phyloP scores from a whole-genome alignment of 1,140 invertebrate genomes.

The Octopus bimaculoides region DNA sequence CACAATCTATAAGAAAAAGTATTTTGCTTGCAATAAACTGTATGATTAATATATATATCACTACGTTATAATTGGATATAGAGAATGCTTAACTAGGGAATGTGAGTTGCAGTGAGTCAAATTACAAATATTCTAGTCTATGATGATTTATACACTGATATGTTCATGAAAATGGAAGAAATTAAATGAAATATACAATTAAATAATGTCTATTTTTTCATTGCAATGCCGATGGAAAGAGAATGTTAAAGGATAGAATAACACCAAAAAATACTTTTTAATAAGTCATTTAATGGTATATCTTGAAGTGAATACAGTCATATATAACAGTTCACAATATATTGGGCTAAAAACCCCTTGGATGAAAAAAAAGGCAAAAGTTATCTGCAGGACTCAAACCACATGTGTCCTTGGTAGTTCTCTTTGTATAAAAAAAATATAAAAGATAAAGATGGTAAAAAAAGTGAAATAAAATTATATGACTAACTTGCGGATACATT shows the following conservation, averaged over 20 bases:
- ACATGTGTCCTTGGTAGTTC: neutral
- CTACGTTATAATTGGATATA: neutral
- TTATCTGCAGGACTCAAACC: no score
- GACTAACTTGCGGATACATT: slow-evolving; percentile 49
- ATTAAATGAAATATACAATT: neutral
- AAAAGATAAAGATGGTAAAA: neutral
- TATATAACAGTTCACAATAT: no score
- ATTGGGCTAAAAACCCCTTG: no score
- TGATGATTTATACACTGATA: neutral
- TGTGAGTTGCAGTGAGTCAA: neutral
- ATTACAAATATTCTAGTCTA: neutral
- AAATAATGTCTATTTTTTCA: no score
- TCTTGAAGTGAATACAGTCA: no score
- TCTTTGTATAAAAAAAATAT: neutral
- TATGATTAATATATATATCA: neutral
- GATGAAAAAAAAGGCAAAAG: no score
- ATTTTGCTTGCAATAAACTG: neutral
- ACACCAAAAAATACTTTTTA: no score
- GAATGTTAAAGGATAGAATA: no score
- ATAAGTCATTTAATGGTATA: no score
- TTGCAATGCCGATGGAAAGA: no score
- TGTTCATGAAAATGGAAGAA: neutral
- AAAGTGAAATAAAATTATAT: neutral
- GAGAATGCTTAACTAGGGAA: neutral
- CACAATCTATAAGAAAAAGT: slow-evolving; percentile 38